Conservation (phyloP, 2,888 invertebrate genomes). For the Diarsia rubi region DNA sequence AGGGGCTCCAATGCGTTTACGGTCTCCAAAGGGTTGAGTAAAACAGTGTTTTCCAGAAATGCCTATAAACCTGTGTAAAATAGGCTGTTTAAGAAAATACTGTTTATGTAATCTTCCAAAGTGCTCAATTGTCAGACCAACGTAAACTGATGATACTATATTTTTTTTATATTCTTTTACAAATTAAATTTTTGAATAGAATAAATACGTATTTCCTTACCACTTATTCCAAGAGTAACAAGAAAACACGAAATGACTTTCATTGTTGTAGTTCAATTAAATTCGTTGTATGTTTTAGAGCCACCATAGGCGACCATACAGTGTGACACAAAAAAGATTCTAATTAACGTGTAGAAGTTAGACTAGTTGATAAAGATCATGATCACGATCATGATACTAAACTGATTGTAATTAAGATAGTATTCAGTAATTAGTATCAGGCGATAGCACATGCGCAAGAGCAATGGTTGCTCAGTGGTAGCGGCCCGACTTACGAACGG, state of each 20-base stretch:
- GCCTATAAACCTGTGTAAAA: neutral
- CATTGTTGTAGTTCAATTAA: constrained; percentile 20
- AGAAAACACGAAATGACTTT: neutral
- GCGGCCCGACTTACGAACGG: too few species aligned
- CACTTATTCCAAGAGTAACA: constrained; percentile 19
- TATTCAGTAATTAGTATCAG: neutral
- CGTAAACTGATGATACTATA: too few species aligned
- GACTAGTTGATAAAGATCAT: constrained; percentile 30
- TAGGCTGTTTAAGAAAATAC: neutral
- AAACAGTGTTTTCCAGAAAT: neutral
- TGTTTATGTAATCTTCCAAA: neutral
- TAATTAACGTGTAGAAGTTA: constrained; percentile 4
- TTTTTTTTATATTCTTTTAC: neutral
- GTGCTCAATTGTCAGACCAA: neutral
- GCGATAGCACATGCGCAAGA: too few species aligned
- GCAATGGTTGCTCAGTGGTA: too few species aligned
- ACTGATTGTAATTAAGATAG: constrained; percentile 2
- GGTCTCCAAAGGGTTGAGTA: too few species aligned
- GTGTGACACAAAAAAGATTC: neutral
- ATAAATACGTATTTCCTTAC: constrained; percentile 24
- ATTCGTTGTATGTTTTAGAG: neutral
- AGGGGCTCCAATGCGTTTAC: too few species aligned
- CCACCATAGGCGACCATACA: neutral
- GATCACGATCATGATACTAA: constrained; percentile 23
- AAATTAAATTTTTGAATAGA: neutral